phyloP scores from a whole-genome alignment of 2,797 vertebrate species.

The Ctenopoma multispine region DNA sequence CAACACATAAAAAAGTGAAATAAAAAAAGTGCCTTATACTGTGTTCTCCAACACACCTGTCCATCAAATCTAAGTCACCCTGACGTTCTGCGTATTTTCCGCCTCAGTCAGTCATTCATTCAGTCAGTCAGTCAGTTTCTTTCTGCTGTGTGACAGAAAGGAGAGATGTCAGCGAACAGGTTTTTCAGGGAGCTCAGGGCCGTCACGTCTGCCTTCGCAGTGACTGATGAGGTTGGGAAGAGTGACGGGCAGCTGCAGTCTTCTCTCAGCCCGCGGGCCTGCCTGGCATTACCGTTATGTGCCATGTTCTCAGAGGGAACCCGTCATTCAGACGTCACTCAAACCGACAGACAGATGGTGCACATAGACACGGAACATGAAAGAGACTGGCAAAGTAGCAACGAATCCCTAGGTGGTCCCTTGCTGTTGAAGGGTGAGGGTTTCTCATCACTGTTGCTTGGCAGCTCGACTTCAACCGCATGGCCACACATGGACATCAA shows the following conservation, averaged over 20 bases:
- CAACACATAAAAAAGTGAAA: slow-evolving; percentile 31
- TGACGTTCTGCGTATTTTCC: slow-evolving; percentile 63
- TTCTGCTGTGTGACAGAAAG: slow-evolving; percentile 74
- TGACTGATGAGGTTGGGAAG: slow-evolving; percentile 79
- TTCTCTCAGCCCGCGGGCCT: slow-evolving; percentile 77
- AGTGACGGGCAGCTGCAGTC: slow-evolving; percentile 83
- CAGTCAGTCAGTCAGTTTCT: slow-evolving; percentile 66
- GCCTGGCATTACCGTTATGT: slow-evolving; percentile 83
- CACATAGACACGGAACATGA: slow-evolving; percentile 74
- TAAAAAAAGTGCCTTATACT: slow-evolving; percentile 41
- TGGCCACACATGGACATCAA: slow-evolving; percentile 78
- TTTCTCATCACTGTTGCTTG: slow-evolving; percentile 73
- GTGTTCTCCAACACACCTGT: slow-evolving; percentile 65
- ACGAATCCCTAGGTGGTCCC: slow-evolving; percentile 75
- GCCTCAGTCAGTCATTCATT: slow-evolving; percentile 69
- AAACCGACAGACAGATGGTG: slow-evolving; percentile 76
- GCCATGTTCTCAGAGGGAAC: slow-evolving; percentile 84
- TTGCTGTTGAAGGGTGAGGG: slow-evolving; percentile 71
- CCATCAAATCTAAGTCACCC: slow-evolving; percentile 67
- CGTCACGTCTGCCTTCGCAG: slow-evolving; percentile 74
- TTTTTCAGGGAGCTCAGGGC: slow-evolving; percentile 80
- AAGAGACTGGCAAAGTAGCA: slow-evolving; percentile 79
- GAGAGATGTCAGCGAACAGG: slow-evolving; percentile 81
- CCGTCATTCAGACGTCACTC: slow-evolving; percentile 81
- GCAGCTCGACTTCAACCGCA: slow-evolving; percentile 69